Base-by-base conservation (phyloP, 2,797 vertebrate species). In the Aphelocoma californica region DNA sequence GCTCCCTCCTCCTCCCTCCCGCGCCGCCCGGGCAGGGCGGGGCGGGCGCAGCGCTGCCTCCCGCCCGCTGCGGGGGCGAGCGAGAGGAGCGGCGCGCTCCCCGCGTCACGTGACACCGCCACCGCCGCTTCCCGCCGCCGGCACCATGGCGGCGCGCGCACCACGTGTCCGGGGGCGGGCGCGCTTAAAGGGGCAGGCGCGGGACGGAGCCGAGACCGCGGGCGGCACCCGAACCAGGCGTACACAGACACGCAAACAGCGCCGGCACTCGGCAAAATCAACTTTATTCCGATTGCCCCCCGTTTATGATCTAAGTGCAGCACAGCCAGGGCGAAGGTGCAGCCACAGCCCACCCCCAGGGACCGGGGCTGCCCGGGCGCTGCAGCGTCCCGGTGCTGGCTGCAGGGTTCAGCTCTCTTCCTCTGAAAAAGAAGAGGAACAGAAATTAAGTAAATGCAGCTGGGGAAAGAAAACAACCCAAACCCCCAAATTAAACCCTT, bases 331-430 rank as follows among this genome's bases (percentile, higher is more conserved):
- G 20, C 2, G 0, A 19, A 28, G 28, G 12, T 2, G 10, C 54
- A 8, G 57, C 36, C 24, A 5, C 61, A 21, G 18, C 9, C 42
- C 2, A 0, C 5, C 14, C 31, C 8, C 34, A 7, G 3, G 14
- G 20, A 32, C 10, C 16, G 4, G 15, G 5, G 23, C 18, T 18
- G 36, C 32, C 44, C 3, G 0, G n/a, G 31, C 15, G 14, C 42
- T 44, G 34, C 14, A 3, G 24, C 12, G 28, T 13, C 4, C 42
- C 1, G 0, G 29, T 72, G 10, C 14, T 5, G 26, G 12, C 28
- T 7, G 2, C 1, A 0, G 60, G 34, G 47, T 89, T 97, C 97
- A 93, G 96, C 81, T 96, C 88, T 98, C 98, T 70, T 98, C 98
- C 95, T 98, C 98, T 98, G 97, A 60, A 91, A 97, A 21, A 94